These are phyloP conservation scores for Drosophila antonietae DNA, from an alignment of 2,888 invertebrate species.

Conservation along the genomic window DNA sequence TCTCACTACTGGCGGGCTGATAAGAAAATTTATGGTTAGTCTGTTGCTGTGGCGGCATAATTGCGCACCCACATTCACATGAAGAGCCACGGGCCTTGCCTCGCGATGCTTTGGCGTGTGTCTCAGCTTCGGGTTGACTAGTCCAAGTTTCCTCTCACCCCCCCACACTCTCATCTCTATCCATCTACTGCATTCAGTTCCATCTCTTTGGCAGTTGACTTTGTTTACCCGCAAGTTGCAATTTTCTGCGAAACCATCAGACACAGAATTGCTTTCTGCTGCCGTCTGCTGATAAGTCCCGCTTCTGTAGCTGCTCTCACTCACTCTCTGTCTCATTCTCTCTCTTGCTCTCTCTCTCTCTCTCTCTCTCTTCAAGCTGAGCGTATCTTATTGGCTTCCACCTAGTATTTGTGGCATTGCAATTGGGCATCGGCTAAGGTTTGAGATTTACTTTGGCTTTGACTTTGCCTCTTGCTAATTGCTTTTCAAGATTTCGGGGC, in stretches of 20 bases:
- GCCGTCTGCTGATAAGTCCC: slow-evolving; percentile 72
- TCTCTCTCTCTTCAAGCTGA: slow-evolving; percentile 19
- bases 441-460: slow-evolving; percentile 47
- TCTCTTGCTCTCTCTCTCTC: background rate
- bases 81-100: slow-evolving; percentile 40
- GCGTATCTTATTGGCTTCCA: background rate
- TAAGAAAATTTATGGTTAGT: slow-evolving; percentile 77
- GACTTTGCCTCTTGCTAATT: slow-evolving; percentile 59
- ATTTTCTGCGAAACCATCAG: slow-evolving; percentile 77
- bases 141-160: slow-evolving; percentile 11
- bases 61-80: slow-evolving; percentile 73
- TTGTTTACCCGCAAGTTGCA: slow-evolving; percentile 80
- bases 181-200: background rate
- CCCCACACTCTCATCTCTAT: background rate
- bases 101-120: slow-evolving; percentile 58
- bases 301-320: slow-evolving; percentile 52
- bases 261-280: slow-evolving; percentile 70
- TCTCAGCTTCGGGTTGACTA: slow-evolving; percentile 39
- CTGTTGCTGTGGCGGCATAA: slow-evolving; percentile 74
- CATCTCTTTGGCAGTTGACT: slow-evolving; percentile 55
- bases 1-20: slow-evolving; percentile 39
- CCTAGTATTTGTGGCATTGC: slow-evolving; percentile 52
- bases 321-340: background rate
- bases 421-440: slow-evolving; percentile 60
- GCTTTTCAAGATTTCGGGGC: slow-evolving; percentile 70